Evolutionary conservation across 2,113 vertebrate species (phyloP), one percentile per base, ranked within the genome.

Genomic region (Burhinus bistriatus): DNA sequence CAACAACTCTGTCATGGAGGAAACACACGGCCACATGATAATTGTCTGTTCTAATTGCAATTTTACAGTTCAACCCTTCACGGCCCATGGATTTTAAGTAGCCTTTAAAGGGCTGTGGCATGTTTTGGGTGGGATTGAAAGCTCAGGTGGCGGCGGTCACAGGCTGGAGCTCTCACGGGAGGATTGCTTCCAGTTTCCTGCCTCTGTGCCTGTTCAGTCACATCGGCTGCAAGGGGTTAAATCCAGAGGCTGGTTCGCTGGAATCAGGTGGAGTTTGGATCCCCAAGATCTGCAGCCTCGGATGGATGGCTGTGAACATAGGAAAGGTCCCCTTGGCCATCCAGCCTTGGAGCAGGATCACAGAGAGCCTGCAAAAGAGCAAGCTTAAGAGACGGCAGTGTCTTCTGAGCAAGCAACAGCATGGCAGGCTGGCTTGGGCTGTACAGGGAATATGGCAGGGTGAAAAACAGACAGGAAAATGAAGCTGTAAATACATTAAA

Each of bases 21-120:
- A 64, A 62, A 45, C 58, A 84, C 87, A 34, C 17, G 61, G 51
- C 34, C 69, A 73, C 42, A 73, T 57, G 36, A 55, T 44, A 81
- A 85, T 78, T 93, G 78, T 61, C 79, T 55, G 49, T 8, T 87
- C 58, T 89, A 91, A 94, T 87, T 84, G 65, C 34, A 80, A 10
- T 95, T 95, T 92, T 90, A 91, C 58, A n/a, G 52, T 23, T 83
- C 92, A 77, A 27, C 45, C 58, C 55, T 86, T 91, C 66, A 65
- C 0, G 0, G 75, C 14, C 80, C 59, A 55, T 70, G 62, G 71
- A 81, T 69, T 95, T 81, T 79, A 78, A 92, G 79, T 80, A 59
- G 76, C 19, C 30, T 94, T 87, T 79, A 69, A 86, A 86, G 71
- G 81, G n/a, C 62, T 72, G 75, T 75, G 71, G 51, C 15, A 5